Evolutionary conservation across 2,888 invertebrate genomes (phyloP), one percentile per base, ranked within the genome.

Genomic region (Automeris io): DNA sequence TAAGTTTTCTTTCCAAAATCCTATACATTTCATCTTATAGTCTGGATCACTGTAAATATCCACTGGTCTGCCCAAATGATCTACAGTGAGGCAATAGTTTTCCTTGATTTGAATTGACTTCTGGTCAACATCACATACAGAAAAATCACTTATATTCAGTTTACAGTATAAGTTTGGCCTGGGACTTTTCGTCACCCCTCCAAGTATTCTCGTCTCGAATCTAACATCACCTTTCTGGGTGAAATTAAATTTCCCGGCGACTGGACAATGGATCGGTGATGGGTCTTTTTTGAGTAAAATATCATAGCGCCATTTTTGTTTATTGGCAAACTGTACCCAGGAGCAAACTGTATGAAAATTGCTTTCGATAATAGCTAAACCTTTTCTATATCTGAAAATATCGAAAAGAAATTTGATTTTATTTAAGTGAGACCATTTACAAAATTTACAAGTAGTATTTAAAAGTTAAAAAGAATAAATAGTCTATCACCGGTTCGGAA

Each of bases 41-140:
- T 99, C 98, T 1, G 98, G 96, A 69, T 96, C 95, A 89, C 94
- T 96, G 89, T 97, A 97, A 64, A 97, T 96, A 82, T 98, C 98
- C 41, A 97, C 93, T 1, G 98, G 98, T 54, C 95, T 89, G 33
- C 98, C 98, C 59, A 95, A 90, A 80, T 98, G 93, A 81, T 99
- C 98, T 3, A 99, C 97, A n/a, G 97, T 94, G 13, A 98, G 88
- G 68, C 98, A 99, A 66, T 98, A 97, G 52, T 96, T 97, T 60
- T 97, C 97, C 76, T 99, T 98, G 35, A 99, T 93, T 38, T 93
- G 91, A 57, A 99, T 92, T 66, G 96, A 96, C 69, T 97, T 98
- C 70, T 97, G 96, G 66, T 98, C 97, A 1, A 93, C 92, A 77
- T 96, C 97, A 64, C 99, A 99, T 0, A 98, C 97, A 0, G 97